These are phyloP conservation scores for silkworm (Bombyx mori) DNA, from an alignment of 1,140 invertebrate species.

Conservation along the genomic window DNA sequence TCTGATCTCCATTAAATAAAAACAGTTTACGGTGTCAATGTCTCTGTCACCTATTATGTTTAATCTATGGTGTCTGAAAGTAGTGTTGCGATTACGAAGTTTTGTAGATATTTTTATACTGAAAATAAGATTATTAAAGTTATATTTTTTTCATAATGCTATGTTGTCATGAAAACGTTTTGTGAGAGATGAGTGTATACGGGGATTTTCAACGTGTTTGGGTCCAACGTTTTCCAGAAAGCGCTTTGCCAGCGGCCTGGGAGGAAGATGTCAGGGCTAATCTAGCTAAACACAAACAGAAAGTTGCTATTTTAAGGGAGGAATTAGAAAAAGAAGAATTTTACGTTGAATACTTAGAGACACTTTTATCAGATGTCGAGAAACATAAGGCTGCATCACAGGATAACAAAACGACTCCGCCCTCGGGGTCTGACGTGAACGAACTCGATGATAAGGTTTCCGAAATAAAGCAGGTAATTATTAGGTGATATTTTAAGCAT, in stretches of 20 bases:
- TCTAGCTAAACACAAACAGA: slow-evolving; percentile 88
- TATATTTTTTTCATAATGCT: slow-evolving; percentile 47
- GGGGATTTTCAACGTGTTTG: slow-evolving; percentile 90
- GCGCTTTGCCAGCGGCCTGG: slow-evolving; percentile 89
- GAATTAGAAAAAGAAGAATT: slow-evolving; percentile 91
- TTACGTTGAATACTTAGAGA: slow-evolving; percentile 90
- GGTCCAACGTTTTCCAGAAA: slow-evolving; percentile 89
- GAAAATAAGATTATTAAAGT: slow-evolving; percentile 31
- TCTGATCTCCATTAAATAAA: no score
- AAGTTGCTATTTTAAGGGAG: slow-evolving; percentile 83
- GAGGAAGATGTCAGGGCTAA: slow-evolving; percentile 91
- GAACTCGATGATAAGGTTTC: slow-evolving; percentile 57
- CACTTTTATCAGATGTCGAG: slow-evolving; percentile 85
- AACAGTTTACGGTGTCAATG: no score
- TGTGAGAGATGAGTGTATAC: slow-evolving; percentile 85
- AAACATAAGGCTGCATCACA: slow-evolving; percentile 74
- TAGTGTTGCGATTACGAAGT: slow-evolving; percentile 43
- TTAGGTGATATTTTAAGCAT: neutral
- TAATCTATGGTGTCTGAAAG: no score
- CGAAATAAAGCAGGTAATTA: slow-evolving; percentile 65
- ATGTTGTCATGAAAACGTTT: slow-evolving; percentile 69
- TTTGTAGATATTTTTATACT: slow-evolving; percentile 48
- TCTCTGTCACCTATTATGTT: no score
- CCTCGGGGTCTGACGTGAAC: slow-evolving; percentile 51
- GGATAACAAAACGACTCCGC: slow-evolving; percentile 48